phyloP scores from a whole-genome alignment of 2,888 invertebrate genomes.

The Lasioglossum oenotherae region DNA sequence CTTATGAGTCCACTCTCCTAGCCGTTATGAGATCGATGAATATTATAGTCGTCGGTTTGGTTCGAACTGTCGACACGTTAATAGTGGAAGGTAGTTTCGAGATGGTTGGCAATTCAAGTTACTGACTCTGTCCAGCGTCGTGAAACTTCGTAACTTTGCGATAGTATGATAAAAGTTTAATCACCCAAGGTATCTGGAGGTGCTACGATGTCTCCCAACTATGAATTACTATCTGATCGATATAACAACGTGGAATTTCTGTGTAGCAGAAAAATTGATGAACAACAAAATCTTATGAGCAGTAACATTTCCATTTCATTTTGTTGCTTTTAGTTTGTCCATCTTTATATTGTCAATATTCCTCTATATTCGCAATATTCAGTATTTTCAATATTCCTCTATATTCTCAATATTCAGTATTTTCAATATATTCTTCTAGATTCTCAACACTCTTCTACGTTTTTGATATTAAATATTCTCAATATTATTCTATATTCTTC shows the following conservation, averaged over 20 bases:
- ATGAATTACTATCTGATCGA: background rate
- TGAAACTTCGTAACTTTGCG: background rate
- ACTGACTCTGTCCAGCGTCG: background rate
- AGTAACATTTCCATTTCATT: background rate
- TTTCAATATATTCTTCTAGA: background rate
- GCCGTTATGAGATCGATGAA: background rate
- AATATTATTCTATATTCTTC: background rate
- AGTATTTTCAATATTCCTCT: too few species aligned
- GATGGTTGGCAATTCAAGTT: conserved; percentile 6
- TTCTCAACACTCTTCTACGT: background rate
- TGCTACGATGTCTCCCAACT: background rate
- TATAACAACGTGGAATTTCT: background rate
- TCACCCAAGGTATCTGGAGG: background rate
- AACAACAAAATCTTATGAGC: background rate
- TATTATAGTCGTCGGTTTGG: conserved; percentile 5
- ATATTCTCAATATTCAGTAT: background rate
- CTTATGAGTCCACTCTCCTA: background rate
- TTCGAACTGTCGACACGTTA: background rate
- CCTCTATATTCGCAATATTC: background rate
- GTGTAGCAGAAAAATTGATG: background rate
- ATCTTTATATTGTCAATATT: background rate
- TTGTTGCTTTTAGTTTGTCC: background rate
- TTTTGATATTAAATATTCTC: background rate
- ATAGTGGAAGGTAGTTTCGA: background rate
- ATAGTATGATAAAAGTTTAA: conserved; percentile 4